Evolutionary conservation across 2,797 vertebrate species (phyloP), one percentile per base, ranked within the genome.

Genomic region (Rhincodon typus): DNA sequence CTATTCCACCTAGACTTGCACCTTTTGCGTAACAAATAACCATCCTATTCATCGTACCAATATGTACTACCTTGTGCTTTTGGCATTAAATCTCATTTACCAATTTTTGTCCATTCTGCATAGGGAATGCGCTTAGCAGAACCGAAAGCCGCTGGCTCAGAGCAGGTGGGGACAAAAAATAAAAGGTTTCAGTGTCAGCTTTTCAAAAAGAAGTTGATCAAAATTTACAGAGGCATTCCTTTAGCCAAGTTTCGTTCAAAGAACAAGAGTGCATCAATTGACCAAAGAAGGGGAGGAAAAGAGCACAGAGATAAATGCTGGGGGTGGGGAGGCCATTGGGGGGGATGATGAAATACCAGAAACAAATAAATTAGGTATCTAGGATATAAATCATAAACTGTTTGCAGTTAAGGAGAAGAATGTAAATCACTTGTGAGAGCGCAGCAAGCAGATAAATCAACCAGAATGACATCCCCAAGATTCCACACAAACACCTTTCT

Each of bases 381-480:
- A 2, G 70, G 94, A 30, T 53, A 57, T 95, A 50, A 74, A 94
- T 94, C 94, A 53, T 94, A 94, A 77, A 74, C 42, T 95, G 42
- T 23, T 70, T 46, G 46, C 46, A 53, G 50, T 77, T 95, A 30
- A 57, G 70, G 42, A 15, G 57, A 53, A 34, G 70, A 95, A 95
- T 95, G 72, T 53, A 95, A 77, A 53, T 77, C 53, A 13, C 94
- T n/a, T 50, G 25, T 57, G 72, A 95, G 94, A 34, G 27, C 62
- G 53, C 70, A 50, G 70, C 38, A 77, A 95, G 27, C 94, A 74
- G 94, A 95, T 95, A 95, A 95, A 74, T 95, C 94, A 95, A 74
- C 38, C 34, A 46, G 94, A 93, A 53, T 57, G 69, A 74, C 46
- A 95, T 95, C 74, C 70, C 94, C 94, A n/a, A 95, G 46, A 95